Evolutionary conservation across 2,888 invertebrate genomes (phyloP), one percentile per base, ranked within the genome.

Genomic region (Operophtera brumata): DNA sequence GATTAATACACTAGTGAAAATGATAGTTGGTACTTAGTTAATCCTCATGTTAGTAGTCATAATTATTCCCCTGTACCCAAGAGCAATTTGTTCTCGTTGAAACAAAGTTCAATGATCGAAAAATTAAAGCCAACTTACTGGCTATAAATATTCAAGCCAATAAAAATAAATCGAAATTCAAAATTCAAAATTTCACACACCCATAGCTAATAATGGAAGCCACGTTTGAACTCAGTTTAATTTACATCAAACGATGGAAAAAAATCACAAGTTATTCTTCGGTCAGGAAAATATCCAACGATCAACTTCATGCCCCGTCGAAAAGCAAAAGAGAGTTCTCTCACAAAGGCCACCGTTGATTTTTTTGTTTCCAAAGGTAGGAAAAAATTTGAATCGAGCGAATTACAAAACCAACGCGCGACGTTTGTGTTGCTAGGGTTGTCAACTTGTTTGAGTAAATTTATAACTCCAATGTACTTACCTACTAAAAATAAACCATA

Each of bases 241-340:
- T 85, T 80, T 78, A 78, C 80, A 82, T 84, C 84, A 86, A 86
- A 86, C 75, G 81, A 62, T 51, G 39, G 43, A 58, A 60, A 75
- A 78, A 81, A 82, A 83, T 79, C 79, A 74, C 70, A 83, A 83
- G 78, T 82, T 82, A 77, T 75, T 81, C 9, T 68, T 76, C 70
- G 75, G 78, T 77, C 77, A 75, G 73, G 69, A 71, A 68, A 80
- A 80, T 82, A 81, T 82, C 67, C 68, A 65, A 77, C 77, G 84
- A 78, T 80, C 82, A 85, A 87, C 86, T 87, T 85, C 77, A 82
- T 80, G 78, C 78, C 73, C 75, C 75, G 75, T 62, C 69, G 78
- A 80, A 84, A 86, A 78, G 77, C 82, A 84, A 85, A 86, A 81
- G 82, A 85, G 80, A 85, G 78, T 80, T 82, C 82, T 82, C 63